Base-by-base conservation (phyloP, 2,113 vertebrate genomes). In the Osmerus mordax region DNA sequence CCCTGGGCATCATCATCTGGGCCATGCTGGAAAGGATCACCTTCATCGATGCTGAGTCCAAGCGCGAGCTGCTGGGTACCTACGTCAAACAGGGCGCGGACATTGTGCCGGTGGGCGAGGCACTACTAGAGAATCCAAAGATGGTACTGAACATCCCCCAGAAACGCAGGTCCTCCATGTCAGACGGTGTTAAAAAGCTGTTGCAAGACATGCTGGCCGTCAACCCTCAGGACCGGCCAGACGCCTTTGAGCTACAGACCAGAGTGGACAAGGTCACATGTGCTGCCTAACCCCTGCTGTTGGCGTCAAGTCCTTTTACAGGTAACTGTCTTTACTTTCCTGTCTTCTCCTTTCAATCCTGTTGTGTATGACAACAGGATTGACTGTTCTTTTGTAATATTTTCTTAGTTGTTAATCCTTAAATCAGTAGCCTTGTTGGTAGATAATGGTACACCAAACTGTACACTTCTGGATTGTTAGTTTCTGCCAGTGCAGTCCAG, bases 1-100 rank as follows among this genome's bases (percentile, higher is more conserved):
- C 97, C 64, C 88, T 98, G 0, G 97, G 97, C 65, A 97, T 99
- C 87, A 98, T 99, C 85, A 97, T 99, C 80, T 99, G 97, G 97
- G 97, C 97, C 83, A 98, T 99, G 97, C 89, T 98, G 1, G 97
- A 99, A 77, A 91, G 96, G 80, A 98, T 99, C 73, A 98, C 97
- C 0, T 98, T 99, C 77, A 95, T 98, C 18, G 96, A 99, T 0
- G 93, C 93, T 0, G 96, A 97, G 85, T 95, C 96, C 55, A 95
- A 99, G 90, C 93, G 92, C 72, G 95, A 98, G 87, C 92, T 97
- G 83, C 92, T 98, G 67, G 97, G 96, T 52, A 95, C 94, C 12
- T 98, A 98, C 67, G 90, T 98, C 83, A 93, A 94, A 70, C 97
- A 97, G 72, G 96, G 96, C 41, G 86, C 90, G 0, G 95, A 96